A percentile compares a stretch with the other conserved stretches of the same genome.
These are phyloP conservation scores for Urophycis tenuis DNA, from an alignment of 2,797 vertebrate species.

Conservation along the genomic window DNA sequence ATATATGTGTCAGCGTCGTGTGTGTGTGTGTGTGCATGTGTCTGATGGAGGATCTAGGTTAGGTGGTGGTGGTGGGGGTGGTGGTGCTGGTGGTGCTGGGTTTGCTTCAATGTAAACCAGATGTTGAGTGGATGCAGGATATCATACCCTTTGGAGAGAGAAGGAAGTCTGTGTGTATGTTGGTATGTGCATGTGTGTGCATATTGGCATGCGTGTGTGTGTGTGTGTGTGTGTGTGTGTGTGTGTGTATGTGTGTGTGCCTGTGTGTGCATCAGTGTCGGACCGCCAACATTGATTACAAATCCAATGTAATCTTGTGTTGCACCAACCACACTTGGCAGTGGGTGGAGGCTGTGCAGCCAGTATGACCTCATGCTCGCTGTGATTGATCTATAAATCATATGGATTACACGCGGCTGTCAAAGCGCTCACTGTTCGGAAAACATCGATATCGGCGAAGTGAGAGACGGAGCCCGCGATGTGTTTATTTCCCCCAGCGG, in stretches of 20 bases:
- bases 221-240: slow-evolving; percentile 21
- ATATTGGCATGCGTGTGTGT: slow-evolving; percentile 11
- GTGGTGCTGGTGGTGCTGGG: slow-evolving; percentile 28
- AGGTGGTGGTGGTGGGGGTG: slow-evolving; percentile 50
- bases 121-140: slow-evolving; percentile 62
- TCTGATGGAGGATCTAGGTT: slow-evolving; percentile 38
- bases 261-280: not conserved
- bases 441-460: slow-evolving; percentile 17
- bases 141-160: slow-evolving; percentile 53
- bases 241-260: slow-evolving; percentile 33
- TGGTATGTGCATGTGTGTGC: slow-evolving; percentile 13
- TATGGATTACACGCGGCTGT: slow-evolving; percentile 39
- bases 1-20: slow-evolving; percentile 23
- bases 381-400: slow-evolving; percentile 52
- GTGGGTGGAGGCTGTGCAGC: slow-evolving; percentile 29
- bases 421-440: slow-evolving; percentile 25
- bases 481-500: not conserved
- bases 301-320: slow-evolving; percentile 57
- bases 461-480: slow-evolving; percentile 27
- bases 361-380: slow-evolving; percentile 57
- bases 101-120: slow-evolving; percentile 66
- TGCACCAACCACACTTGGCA: slow-evolving; percentile 58
- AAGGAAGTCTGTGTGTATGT: slow-evolving; percentile 30
- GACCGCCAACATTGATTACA: slow-evolving; percentile 57
- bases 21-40: slow-evolving; percentile 14